Base-by-base conservation (phyloP, 2,888 invertebrate species). In the Drosophila helvetica region DNA sequence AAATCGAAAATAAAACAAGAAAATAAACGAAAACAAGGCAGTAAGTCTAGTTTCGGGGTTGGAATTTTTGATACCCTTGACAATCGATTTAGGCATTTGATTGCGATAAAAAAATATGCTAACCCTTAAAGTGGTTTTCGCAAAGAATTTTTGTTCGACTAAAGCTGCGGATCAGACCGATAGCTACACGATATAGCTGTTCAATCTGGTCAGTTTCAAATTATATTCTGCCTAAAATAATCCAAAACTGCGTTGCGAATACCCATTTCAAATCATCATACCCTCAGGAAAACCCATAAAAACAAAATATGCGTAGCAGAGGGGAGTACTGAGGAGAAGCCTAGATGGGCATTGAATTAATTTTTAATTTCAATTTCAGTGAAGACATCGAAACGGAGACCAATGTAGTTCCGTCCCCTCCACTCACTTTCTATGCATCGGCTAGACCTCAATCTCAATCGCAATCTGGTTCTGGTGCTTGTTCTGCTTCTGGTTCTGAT, bases 381-480 rank as follows among this genome's bases (percentile, higher is more conserved):
- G 63, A 74, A 72, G 69, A 73, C 74, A 75, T 75, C 74, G 61
- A 79, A 66, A 70, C 61, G 52, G 15, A 52, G 55, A 47, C 19
- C 67, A 66, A 38, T 38, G 15, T 61, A 27, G 25, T 27, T 62
- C 7, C 27, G 63, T 33, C 12, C 33, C 33, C 22, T n/a, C 33
- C 33, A 79, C 73, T 81, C 73, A 86, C 82, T 83, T 87, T 83
- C 86, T 65, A 74, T 63, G 66, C 53, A 12, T 48, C 18, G 19
- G 5, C 56, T 57, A n/a, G 57, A 22, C 25, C 42, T 47, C 43
- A 67, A 68, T 67, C 68, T 48, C 19, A 53, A 18, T 25, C 38
- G 43, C 43, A 67, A 68, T 67, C 68, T 48, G 55, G 42, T 65
- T 53, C 25, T 66, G 19, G 17, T 33, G 45, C 18, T 17, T 53